A percentile compares a stretch with the other conserved stretches of the same genome.
These are phyloP conservation scores for Oeneis ivallda DNA, from an alignment of 2,888 invertebrate genomes.

Conservation along the genomic window DNA sequence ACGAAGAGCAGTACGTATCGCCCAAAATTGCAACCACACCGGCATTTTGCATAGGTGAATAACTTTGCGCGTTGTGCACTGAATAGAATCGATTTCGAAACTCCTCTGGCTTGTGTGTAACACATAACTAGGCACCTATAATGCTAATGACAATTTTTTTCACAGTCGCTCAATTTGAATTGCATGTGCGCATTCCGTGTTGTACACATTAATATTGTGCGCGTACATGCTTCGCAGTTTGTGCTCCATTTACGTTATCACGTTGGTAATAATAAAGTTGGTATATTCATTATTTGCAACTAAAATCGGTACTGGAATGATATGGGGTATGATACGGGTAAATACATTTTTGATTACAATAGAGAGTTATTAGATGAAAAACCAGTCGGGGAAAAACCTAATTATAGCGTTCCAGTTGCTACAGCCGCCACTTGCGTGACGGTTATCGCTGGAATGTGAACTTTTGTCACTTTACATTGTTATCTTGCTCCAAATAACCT, in stretches of 20 bases:
- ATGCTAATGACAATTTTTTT: slow-evolving; percentile 71
- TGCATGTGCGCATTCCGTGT: slow-evolving; percentile 68
- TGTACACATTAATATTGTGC: slow-evolving; percentile 59
- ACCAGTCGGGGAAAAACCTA: slow-evolving; percentile 32
- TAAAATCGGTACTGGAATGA: slow-evolving; percentile 27
- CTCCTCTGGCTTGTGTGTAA: slow-evolving; percentile 38
- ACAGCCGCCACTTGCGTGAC: slow-evolving; percentile 1
- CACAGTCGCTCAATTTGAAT: slow-evolving; percentile 54
- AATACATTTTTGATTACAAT: slow-evolving; percentile 15
- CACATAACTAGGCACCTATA: slow-evolving; percentile 39
- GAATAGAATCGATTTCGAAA: slow-evolving; percentile 50
- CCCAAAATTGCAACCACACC: slow-evolving; percentile 14
- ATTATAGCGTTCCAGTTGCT: slow-evolving; percentile 16
- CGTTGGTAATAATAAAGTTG: slow-evolving; percentile 63
- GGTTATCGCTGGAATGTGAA: slow-evolving; percentile 17
- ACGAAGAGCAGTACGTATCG: background rate
- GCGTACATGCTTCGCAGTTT: slow-evolving; percentile 60
- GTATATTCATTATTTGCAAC: slow-evolving; percentile 56
- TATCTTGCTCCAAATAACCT: slow-evolving; percentile 15
- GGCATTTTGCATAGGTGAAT: slow-evolving; percentile 26
- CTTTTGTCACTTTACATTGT: slow-evolving; percentile 10
- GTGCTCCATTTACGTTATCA: slow-evolving; percentile 78
- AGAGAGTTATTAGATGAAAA: slow-evolving; percentile 38
- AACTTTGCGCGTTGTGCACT: slow-evolving; percentile 27
- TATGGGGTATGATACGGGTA: slow-evolving; percentile 14